Percentiles rank a stretch among this genome's conserved stretches.
These are phyloP conservation scores for Hypocryptadius cinnamomeus DNA, from an alignment of 2,113 vertebrate genomes.

Conservation along the genomic window DNA sequence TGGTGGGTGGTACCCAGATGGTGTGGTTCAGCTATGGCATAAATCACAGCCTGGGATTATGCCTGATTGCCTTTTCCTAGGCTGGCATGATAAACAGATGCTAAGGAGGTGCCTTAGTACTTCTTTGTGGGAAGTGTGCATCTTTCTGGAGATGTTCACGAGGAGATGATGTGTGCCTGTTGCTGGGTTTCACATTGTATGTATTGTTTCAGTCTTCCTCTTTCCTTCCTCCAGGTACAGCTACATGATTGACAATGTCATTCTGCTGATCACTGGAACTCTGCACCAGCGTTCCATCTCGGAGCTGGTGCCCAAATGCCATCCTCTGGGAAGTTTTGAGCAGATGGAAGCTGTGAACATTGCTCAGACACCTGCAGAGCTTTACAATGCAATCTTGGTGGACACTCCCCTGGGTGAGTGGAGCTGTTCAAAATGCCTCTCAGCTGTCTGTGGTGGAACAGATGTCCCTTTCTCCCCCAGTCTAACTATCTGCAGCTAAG, in stretches of 20 bases:
- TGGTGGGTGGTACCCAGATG: background rate
- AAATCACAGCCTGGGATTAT: background rate
- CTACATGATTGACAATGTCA: constrained; percentile 99
- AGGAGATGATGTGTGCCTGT: background rate
- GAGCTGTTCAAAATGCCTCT: background rate
- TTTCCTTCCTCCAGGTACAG: constrained; percentile 80
- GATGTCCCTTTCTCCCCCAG: background rate
- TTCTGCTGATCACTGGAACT: constrained; percentile 95
- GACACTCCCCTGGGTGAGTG: constrained; percentile 91
- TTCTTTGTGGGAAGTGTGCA: background rate
- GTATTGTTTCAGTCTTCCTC: background rate
- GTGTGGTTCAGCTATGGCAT: background rate
- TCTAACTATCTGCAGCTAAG: background rate
- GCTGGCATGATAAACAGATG: background rate
- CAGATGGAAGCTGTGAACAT: constrained; percentile 99
- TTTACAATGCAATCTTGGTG: constrained; percentile 97
- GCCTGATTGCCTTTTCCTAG: background rate
- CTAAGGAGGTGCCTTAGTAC: background rate
- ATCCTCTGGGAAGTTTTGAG: constrained; percentile 95
- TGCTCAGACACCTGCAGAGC: constrained; percentile 94
- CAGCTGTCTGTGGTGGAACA: background rate
- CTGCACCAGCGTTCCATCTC: constrained; percentile 95
- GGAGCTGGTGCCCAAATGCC: constrained; percentile 95
- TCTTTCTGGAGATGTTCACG: background rate
- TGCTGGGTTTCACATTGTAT: background rate